A percentile compares a stretch with the other conserved stretches of the same genome.
These are phyloP conservation scores for Hypselothyrea guttata DNA, from an alignment of 2,888 invertebrate species.

Conservation along the genomic window DNA sequence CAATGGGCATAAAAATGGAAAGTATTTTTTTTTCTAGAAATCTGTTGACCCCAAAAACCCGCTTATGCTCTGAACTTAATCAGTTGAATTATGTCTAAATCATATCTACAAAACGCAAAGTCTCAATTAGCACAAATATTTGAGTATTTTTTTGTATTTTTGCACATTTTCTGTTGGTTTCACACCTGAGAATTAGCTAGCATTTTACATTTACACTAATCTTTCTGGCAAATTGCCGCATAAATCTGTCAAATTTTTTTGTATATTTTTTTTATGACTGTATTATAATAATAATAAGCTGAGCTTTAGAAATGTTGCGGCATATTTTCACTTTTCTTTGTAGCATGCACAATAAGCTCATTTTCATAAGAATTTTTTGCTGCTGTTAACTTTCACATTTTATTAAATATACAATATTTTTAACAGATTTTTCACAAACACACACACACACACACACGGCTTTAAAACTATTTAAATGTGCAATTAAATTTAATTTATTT, in stretches of 20 bases:
- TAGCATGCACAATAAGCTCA: conserved; percentile 29
- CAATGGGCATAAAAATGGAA: conserved; percentile 25
- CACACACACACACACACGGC: background rate
- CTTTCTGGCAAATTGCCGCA: conserved; percentile 42
- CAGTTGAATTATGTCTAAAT: conserved; percentile 16
- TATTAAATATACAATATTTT: background rate
- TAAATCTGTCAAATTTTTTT: conserved; percentile 49
- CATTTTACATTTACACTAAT: conserved; percentile 29
- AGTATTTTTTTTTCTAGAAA: conserved; percentile 23
- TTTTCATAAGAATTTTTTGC: conserved; percentile 36
- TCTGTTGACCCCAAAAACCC: conserved; percentile 25
- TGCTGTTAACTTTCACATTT: conserved; percentile 45
- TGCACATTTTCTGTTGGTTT: conserved; percentile 30
- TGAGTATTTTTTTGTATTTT: conserved; percentile 22
- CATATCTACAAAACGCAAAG: conserved; percentile 24
- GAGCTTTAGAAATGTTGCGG: conserved; percentile 15
- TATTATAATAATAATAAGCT: background rate
- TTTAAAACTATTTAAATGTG: background rate
- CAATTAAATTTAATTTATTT: no score
- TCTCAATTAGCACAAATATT: conserved; percentile 46
- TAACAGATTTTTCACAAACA: background rate
- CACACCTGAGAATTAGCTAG: conserved; percentile 34
- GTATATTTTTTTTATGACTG: conserved; percentile 34
- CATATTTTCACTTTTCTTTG: conserved; percentile 51
- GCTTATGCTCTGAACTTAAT: conserved; percentile 6